phyloP scores from a whole-genome alignment of 2,797 vertebrate species.

The Smutsia gigantea region DNA sequence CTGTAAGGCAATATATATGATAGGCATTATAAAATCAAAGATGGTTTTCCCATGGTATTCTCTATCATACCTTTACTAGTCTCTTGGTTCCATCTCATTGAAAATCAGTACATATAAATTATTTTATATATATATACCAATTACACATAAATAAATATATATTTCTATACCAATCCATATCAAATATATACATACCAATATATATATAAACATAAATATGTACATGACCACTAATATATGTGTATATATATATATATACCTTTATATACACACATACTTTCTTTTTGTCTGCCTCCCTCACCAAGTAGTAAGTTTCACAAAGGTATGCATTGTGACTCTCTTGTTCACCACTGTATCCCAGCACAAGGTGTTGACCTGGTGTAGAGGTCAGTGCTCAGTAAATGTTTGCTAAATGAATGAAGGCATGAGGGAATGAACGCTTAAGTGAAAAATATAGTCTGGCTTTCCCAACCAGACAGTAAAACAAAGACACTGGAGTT shows the following conservation, averaged over 20 bases:
- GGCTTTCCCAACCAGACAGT: neutral
- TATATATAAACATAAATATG: too few species aligned
- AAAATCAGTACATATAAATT: neutral
- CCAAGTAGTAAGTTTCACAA: neutral
- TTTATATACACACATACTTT: neutral
- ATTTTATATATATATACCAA: neutral
- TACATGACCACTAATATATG: neutral
- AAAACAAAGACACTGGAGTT: neutral
- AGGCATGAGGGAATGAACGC: too few species aligned
- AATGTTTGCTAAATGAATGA: neutral
- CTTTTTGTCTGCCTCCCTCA: neutral
- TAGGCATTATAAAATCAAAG: neutral
- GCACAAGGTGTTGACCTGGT: neutral
- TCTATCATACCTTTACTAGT: neutral
- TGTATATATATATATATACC: neutral
- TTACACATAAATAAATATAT: neutral
- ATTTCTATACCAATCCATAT: neutral
- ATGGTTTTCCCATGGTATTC: neutral
- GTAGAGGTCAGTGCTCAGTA: neutral
- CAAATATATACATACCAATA: neutral
- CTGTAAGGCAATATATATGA: neutral
- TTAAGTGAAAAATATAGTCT: neutral
- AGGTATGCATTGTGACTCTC: fast-evolving
- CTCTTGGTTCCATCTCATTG: neutral
- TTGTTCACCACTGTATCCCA: neutral